Percentiles rank a stretch among this genome's conserved stretches.
These are phyloP conservation scores for Pelecanus crispus DNA, from an alignment of 2,113 vertebrate species.

Conservation along the genomic window DNA sequence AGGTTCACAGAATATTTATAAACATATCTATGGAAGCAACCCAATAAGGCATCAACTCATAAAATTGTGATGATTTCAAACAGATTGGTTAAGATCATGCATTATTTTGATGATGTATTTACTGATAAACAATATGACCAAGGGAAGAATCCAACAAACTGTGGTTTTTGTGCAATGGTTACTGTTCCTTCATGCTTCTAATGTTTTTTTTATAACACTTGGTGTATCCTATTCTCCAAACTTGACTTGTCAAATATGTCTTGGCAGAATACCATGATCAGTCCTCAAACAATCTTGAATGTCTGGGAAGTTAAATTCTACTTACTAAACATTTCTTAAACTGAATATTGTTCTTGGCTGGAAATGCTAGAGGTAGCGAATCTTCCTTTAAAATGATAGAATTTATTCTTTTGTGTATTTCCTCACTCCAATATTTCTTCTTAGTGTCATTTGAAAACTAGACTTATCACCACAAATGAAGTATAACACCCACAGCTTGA, in stretches of 20 bases:
- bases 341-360: neutral
- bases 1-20: neutral
- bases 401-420: neutral
- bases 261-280: neutral
- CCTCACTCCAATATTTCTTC: neutral
- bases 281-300: neutral
- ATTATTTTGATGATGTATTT: neutral
- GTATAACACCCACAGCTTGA: neutral
- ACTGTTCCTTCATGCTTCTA: neutral
- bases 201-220: neutral
- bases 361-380: neutral
- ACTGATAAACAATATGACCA: neutral
- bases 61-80: neutral
- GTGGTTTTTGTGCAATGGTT: neutral
- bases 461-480: neutral
- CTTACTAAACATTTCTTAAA: neutral
- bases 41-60: neutral
- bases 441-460: neutral
- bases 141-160: neutral
- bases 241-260: neutral
- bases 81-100: neutral
- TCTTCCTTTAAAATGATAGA: neutral
- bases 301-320: neutral
- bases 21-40: neutral
- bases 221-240: neutral